Percentiles rank a stretch among this genome's conserved stretches.
Evolutionary conservation across 1,140 invertebrate genomes (phyloP).

Genomic region (Drosophila equinoxialis): DNA sequence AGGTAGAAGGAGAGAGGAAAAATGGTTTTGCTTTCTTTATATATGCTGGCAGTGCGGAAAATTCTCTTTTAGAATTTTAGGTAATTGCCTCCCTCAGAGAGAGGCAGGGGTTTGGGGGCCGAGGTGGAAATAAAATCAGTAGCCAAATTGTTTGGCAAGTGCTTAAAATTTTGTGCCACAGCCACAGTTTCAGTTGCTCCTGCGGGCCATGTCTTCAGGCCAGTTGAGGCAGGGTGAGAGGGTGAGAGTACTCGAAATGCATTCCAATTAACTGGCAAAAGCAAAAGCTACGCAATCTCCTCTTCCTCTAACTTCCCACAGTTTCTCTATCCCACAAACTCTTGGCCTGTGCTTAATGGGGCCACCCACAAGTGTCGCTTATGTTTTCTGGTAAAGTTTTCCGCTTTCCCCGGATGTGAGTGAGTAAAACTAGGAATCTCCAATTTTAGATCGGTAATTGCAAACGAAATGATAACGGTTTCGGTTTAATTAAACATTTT

Average conservation of each 20-base stretch:
- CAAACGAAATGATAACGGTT: not conserved
- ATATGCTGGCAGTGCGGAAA: not conserved
- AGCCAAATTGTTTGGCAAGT: slow-evolving; percentile 45
- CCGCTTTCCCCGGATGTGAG: slow-evolving; percentile 10
- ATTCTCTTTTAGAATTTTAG: slow-evolving; percentile 30
- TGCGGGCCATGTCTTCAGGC: not conserved
- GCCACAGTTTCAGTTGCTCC: slow-evolving; percentile 47
- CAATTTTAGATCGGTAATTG: not conserved
- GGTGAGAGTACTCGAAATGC: slow-evolving; percentile 58
- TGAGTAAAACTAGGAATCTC: not conserved
- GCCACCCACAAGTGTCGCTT: slow-evolving; percentile 66
- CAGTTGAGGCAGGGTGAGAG: not conserved
- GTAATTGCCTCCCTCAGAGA: slow-evolving; percentile 24
- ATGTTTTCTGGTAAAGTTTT: slow-evolving; percentile 43
- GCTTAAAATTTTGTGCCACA: slow-evolving; percentile 48
- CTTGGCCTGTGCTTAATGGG: slow-evolving; percentile 52
- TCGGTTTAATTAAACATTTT: not conserved
- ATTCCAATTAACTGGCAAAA: slow-evolving; percentile 70
- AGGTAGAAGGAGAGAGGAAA: slow-evolving; percentile 13
- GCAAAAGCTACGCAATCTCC: slow-evolving; percentile 23
- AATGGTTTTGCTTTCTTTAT: slow-evolving; percentile 6
- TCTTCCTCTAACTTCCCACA: not conserved
- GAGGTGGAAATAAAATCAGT: slow-evolving; percentile 38
- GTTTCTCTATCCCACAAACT: not conserved
- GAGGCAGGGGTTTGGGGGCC: not conserved